phyloP scores from a whole-genome alignment of 2,888 invertebrate species.

The Listrodromus nycthemerus region DNA sequence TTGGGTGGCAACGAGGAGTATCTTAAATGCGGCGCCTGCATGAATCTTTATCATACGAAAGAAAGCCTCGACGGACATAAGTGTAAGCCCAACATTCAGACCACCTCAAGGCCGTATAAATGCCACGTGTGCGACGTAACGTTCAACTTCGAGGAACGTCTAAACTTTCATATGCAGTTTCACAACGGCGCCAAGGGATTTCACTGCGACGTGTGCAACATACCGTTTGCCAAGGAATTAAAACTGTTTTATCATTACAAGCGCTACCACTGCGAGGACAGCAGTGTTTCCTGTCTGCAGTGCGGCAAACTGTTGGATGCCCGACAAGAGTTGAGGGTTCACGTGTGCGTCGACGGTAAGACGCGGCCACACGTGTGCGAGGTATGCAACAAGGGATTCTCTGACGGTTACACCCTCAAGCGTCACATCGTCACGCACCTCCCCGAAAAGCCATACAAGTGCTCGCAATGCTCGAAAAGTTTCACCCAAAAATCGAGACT shows the following conservation, averaged over 20 bases:
- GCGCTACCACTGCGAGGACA: constrained; percentile 75
- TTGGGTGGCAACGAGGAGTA: constrained; percentile 73
- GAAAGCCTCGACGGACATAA: constrained; percentile 76
- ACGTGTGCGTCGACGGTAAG: constrained; percentile 77
- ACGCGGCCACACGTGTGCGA: constrained; percentile 77
- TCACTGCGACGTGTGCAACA: constrained; percentile 75
- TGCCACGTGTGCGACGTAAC: constrained; percentile 72
- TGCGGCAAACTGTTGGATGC: constrained; percentile 76
- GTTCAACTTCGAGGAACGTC: constrained; percentile 76
- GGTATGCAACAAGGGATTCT: constrained; percentile 77
- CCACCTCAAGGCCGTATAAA: constrained; percentile 75
- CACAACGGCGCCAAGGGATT: constrained; percentile 73
- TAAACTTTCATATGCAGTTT: constrained; percentile 76
- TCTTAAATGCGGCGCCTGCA: constrained; percentile 77
- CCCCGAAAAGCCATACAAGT: constrained; percentile 78
- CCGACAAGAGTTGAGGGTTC: constrained; percentile 72
- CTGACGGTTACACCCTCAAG: constrained; percentile 78
- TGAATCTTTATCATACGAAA: constrained; percentile 78
- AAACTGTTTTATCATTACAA: constrained; percentile 78
- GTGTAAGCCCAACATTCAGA: constrained; percentile 75
- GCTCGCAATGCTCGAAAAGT: constrained; percentile 76
- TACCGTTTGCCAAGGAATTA: constrained; percentile 76
- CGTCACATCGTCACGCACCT: constrained; percentile 78
- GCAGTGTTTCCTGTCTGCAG: constrained; percentile 75
- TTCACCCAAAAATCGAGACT: constrained; percentile 78